A percentile compares a stretch with the other conserved stretches of the same genome.
These are phyloP conservation scores for Acanthococcus lagerstroemiae DNA, from an alignment of 2,888 invertebrate genomes.

Conservation along the genomic window DNA sequence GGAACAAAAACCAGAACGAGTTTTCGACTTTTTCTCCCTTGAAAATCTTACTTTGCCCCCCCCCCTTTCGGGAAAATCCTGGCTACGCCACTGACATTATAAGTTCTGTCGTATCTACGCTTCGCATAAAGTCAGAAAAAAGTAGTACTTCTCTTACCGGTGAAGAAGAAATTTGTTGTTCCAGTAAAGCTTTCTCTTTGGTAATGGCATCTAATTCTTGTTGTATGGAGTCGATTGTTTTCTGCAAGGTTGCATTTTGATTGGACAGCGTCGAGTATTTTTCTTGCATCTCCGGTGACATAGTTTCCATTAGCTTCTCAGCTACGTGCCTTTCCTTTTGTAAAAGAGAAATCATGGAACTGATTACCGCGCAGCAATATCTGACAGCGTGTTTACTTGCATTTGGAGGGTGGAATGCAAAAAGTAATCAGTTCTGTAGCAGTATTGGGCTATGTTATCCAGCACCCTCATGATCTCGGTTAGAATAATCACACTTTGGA, in stretches of 20 bases:
- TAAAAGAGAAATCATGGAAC: slow-evolving; percentile 32
- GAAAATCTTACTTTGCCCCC: too few species aligned
- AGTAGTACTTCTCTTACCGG: slow-evolving; percentile 43
- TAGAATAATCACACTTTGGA: too few species aligned
- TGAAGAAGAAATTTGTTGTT: slow-evolving; percentile 56
- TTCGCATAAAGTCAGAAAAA: neutral
- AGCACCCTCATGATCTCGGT: too few species aligned
- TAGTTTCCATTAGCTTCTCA: slow-evolving; percentile 53
- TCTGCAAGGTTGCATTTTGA: slow-evolving; percentile 46
- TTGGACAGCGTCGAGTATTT: slow-evolving; percentile 47
- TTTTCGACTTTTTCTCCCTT: too few species aligned
- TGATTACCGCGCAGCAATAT: too few species aligned
- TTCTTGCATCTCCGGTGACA: slow-evolving; percentile 52
- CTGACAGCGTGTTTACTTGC: too few species aligned
- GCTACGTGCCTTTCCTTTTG: slow-evolving; percentile 56
- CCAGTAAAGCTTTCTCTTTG: slow-evolving; percentile 54
- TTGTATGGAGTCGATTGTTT: slow-evolving; percentile 50
- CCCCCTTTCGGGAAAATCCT: too few species aligned
- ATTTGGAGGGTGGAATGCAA: too few species aligned
- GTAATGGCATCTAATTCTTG: slow-evolving; percentile 54
- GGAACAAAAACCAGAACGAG: too few species aligned
- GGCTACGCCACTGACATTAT: too few species aligned
- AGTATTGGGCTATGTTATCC: too few species aligned
- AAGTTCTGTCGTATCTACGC: neutral
- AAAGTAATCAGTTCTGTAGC: too few species aligned